Evolutionary conservation across 2,797 vertebrate genomes (phyloP), one percentile per base, ranked within the genome.

Genomic region (Rhynchotus rufescens): DNA sequence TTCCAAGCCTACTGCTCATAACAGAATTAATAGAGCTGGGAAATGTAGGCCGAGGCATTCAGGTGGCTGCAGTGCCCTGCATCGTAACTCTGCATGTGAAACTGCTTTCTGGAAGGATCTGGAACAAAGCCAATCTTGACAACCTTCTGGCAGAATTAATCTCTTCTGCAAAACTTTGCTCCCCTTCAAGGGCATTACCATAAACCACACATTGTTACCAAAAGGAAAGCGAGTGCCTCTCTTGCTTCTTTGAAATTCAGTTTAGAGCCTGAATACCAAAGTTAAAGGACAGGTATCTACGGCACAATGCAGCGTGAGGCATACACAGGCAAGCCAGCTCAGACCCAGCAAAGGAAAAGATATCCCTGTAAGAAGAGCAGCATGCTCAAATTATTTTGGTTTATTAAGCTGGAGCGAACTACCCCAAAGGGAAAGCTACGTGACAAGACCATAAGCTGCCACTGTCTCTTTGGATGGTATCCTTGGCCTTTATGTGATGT

Each of bases 401-500:
- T 76, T 77, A 47, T 38, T 67, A 62, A 82, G 10, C 6, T 44
- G 40, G 30, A 12, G 34, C 77, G 61, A 65, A 77, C 11, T 10
- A 80, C 30, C 21, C 26, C 30, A 76, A 51, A 69, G 42, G 28
- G 10, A 86, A 7, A 72, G 47, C 0, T 0, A 6, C 67, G 28
- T 42, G 9, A 62, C 71, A 49, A 13, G 47, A 74, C 32, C 36
- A 8, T 4, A 56, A 21, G 32, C 44, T 67, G 26, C 9, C 40
- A 80, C 52, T 51, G 57, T 20, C 61, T n/a, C 52, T 62, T 40
- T 4, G 4, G 60, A 56, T 0, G 45, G 20, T 60, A 69, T 14
- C 3, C 6, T 66, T 14, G 3, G 8, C 65, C 44, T 51, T 49
- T 0, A 0, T 11, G 3, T 71, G 26, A 65, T 12, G 10, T 4